A percentile compares a stretch with the other conserved stretches of the same genome.
Evolutionary conservation across 2,888 invertebrate species (phyloP).

Genomic region (Shargacucullia verbasci): DNA sequence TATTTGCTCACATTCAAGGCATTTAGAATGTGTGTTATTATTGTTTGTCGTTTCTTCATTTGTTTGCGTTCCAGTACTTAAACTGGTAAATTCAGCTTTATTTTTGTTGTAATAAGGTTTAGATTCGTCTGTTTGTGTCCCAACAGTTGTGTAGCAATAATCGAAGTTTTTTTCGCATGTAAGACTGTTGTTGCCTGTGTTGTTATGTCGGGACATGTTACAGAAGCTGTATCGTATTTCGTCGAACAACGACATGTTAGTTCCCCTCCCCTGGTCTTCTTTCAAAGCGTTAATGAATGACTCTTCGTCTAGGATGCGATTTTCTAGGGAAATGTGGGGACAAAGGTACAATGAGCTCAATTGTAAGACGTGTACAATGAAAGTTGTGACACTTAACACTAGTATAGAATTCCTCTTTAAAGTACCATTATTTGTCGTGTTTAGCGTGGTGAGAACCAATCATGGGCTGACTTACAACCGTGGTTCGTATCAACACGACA

Average conservation of each 20-base stretch:
- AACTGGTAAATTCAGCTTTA: slow-evolving; percentile 21
- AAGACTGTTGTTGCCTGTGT: slow-evolving; percentile 56
- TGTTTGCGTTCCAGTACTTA: slow-evolving; percentile 58
- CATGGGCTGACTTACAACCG: too few species aligned
- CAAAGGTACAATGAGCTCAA: slow-evolving; percentile 34
- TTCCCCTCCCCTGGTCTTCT: slow-evolving; percentile 77
- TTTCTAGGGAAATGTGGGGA: slow-evolving; percentile 66
- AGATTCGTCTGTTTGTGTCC: slow-evolving; percentile 51
- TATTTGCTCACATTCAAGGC: slow-evolving; percentile 69
- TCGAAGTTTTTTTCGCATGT: slow-evolving; percentile 42
- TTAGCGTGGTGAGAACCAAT: too few species aligned
- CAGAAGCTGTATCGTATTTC: slow-evolving; percentile 81
- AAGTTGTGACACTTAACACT: too few species aligned
- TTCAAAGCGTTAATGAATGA: slow-evolving; percentile 75
- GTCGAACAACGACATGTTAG: slow-evolving; percentile 82
- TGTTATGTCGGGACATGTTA: slow-evolving; percentile 68
- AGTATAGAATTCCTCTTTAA: too few species aligned
- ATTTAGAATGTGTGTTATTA: slow-evolving; percentile 65
- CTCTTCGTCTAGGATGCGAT: slow-evolving; percentile 80
- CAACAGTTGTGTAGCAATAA: slow-evolving; percentile 53
- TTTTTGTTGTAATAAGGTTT: slow-evolving; percentile 19
- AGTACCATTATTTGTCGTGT: too few species aligned
- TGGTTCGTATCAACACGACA: too few species aligned
- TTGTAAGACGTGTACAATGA: neutral
- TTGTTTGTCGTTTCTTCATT: slow-evolving; percentile 41